Base-by-base conservation (phyloP, 2,113 vertebrate genomes). In the Psilopogon haemacephalus region DNA sequence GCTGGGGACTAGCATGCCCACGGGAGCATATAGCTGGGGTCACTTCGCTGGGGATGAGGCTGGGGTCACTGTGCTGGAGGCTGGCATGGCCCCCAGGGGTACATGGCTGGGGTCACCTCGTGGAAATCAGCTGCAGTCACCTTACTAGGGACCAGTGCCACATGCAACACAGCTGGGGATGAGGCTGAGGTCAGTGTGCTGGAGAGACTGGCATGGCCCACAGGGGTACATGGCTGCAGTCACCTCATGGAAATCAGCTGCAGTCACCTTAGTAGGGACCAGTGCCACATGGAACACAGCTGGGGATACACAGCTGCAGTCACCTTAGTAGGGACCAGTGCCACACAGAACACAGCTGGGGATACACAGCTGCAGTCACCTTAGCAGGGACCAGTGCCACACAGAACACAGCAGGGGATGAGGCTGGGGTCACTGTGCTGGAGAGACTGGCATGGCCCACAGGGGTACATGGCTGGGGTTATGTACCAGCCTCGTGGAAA, bases 41-140 rank as follows among this genome's bases (percentile, higher is more conserved):
- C 55, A 84, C 54, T 35, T 52, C 19, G 46, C 46, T 23, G 21
- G 46, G 46, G 46, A 21, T 48, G 42, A 1, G 4, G 67, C 33
- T 38, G 12, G 48, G 33, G 46, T 48, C 54, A 37, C n/a, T 17
- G 11, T 32, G 33, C 35, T 37, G 59, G 59, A 33, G 46, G 30
- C 64, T 32, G 15, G 4, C 5, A 12, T 33, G 44, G 44, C 5
- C 11, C 12, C 0, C 8, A 1, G 59, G 27, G 28, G 38, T 8
- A 55, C 71, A 27, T 0, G 2, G 68, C 24, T 20, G 8, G 44
- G 63, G 33, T 44, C 50, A 42, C 35, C 24, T 18, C 20, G 23
- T 50, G 48, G 48, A 5, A 32, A 58, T n/a, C 56, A 21, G 3
- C 14, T 54, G 8, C 26, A 15, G 52, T 54, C 52, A 28, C 26